Percentiles rank a stretch among this genome's conserved stretches.
These are phyloP conservation scores for Chelidonichthys spinosus DNA, from an alignment of 2,797 vertebrate species.

Conservation along the genomic window DNA sequence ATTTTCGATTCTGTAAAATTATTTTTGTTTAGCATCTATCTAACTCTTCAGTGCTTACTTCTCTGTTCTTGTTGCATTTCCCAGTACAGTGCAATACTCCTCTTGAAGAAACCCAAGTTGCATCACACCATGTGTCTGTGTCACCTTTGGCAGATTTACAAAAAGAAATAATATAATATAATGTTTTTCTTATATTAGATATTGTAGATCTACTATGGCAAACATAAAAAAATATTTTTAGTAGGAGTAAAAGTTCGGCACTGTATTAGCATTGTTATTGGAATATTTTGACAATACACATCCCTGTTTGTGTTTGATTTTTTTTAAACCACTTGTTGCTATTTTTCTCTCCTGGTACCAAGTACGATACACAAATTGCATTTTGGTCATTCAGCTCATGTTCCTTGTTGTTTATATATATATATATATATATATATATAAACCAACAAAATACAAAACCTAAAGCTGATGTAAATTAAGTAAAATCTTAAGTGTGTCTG, in stretches of 20 bases:
- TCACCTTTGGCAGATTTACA: no score
- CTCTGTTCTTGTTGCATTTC: conserved; percentile 20
- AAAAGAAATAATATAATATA: no score
- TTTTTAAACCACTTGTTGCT: neutral
- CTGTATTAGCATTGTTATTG: no score
- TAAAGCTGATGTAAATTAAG: neutral
- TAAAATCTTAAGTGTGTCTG: neutral
- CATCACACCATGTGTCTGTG: neutral
- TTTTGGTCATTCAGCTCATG: neutral
- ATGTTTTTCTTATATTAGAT: no score
- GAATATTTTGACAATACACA: no score
- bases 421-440: no score
- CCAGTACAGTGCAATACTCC: neutral
- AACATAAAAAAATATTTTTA: no score
- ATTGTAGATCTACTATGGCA: no score
- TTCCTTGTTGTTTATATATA: neutral
- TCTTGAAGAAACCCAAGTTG: neutral
- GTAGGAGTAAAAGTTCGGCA: no score
- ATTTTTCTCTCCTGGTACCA: neutral
- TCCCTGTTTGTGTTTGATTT: neutral
- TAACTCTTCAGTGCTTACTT: neutral
- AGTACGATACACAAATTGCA: neutral
- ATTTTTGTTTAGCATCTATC: neutral
- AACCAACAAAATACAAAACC: no score
- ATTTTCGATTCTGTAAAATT: neutral